These are phyloP conservation scores for Calephelis perditalis DNA, from an alignment of 2,888 invertebrate genomes.

Conservation along the genomic window DNA sequence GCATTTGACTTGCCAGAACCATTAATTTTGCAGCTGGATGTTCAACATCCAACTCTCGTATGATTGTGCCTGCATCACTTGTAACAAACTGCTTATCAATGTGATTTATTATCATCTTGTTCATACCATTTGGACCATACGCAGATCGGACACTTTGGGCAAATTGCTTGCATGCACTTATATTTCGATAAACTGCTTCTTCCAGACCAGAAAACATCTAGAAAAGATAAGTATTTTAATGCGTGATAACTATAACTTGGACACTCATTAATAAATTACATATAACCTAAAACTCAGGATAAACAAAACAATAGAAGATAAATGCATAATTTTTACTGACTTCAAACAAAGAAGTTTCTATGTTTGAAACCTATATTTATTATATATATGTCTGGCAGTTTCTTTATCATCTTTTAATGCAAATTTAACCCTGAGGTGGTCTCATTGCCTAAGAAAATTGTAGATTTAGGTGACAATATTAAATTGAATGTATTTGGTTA, in stretches of 20 bases:
- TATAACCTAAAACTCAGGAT: too few relatives aligned
- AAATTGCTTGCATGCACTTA: constrained; percentile 97
- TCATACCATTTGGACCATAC: constrained; percentile 99
- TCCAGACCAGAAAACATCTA: constrained; percentile 93
- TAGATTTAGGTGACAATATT: too few relatives aligned
- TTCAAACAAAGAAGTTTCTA: too few relatives aligned
- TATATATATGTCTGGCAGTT: too few relatives aligned
- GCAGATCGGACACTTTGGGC: constrained; percentile 95
- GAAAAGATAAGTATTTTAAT: constrained; percentile 29
- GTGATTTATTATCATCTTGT: constrained; percentile 99
- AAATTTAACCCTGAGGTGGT: too few relatives aligned
- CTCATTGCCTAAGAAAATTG: too few relatives aligned
- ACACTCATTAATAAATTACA: neutral
- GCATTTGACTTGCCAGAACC: constrained; percentile 98
- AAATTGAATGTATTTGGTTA: too few relatives aligned
- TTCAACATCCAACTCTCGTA: constrained; percentile 96
- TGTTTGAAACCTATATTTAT: too few relatives aligned
- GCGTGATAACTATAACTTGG: neutral
- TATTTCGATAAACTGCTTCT: constrained; percentile 97
- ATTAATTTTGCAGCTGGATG: constrained; percentile 99
- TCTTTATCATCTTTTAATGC: too few relatives aligned
- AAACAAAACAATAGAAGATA: too few relatives aligned
- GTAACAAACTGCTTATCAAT: constrained; percentile 99
- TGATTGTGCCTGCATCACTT: constrained; percentile 99
- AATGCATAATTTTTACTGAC: too few relatives aligned